phyloP scores from a whole-genome alignment of 2,113 vertebrate species.

The Neolamprologus hecqui region DNA sequence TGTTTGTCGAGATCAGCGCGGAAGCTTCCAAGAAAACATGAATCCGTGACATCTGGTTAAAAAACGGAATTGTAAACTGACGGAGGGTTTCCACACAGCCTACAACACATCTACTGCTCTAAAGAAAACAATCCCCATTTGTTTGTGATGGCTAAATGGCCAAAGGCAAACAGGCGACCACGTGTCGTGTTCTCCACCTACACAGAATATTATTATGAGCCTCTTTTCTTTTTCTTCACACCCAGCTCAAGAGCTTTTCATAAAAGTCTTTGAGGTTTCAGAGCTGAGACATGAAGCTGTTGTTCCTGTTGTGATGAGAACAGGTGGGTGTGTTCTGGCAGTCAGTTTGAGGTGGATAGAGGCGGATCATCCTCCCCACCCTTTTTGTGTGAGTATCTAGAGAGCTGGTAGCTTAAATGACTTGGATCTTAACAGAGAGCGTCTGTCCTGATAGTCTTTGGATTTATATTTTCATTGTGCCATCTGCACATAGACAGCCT shows the following conservation, averaged over 20 bases:
- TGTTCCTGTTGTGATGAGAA: accelerated
- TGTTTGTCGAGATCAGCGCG: not conserved
- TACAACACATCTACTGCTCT: accelerated
- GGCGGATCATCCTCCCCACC: accelerated
- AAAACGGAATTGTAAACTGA: accelerated
- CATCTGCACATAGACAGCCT: accelerated
- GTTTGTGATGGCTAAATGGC: not conserved
- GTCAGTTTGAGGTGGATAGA: accelerated
- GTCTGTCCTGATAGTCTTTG: not conserved
- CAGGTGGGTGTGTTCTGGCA: not conserved
- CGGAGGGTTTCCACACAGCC: accelerated
- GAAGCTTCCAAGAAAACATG: not conserved
- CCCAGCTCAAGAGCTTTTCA: not conserved
- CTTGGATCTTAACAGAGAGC: not conserved
- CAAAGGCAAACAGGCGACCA: not conserved
- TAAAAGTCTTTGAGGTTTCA: not conserved
- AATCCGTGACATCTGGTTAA: accelerated
- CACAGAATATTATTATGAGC: not conserved
- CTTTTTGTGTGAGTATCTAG: accelerated
- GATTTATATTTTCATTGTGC: not conserved
- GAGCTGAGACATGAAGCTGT: not conserved
- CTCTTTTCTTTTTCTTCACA: not conserved
- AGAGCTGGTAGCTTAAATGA: not conserved
- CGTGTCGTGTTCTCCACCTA: not conserved
- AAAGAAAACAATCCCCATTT: not conserved